These are phyloP conservation scores for Onychomys leucogaster DNA, from an alignment of 2,797 vertebrate genomes.

Conservation along the genomic window DNA sequence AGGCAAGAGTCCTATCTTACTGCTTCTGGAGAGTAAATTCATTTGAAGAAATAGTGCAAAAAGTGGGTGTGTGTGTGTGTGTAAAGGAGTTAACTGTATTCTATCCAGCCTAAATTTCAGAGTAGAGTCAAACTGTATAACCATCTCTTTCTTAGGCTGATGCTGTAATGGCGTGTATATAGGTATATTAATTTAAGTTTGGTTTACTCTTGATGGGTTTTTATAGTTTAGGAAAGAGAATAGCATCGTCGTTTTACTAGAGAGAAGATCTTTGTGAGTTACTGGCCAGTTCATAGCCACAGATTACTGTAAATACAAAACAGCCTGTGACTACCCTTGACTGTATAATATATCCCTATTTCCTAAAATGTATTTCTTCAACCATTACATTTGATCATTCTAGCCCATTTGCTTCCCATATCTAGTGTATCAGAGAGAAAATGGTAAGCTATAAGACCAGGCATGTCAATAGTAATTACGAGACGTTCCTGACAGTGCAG, in stretches of 20 bases:
- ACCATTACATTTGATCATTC: conserved; percentile 73
- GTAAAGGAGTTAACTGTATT: conserved; percentile 76
- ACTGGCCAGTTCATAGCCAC: conserved; percentile 82
- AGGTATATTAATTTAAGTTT: conserved; percentile 79
- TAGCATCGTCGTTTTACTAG: conserved; percentile 86
- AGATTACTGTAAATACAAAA: conserved; percentile 86
- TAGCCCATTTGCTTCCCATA: conserved; percentile 64
- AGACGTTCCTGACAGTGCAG: conserved; percentile 6
- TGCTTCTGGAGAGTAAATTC: conserved; percentile 84
- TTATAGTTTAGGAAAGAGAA: conserved; percentile 86
- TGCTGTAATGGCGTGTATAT: conserved; percentile 72
- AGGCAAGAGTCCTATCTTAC: conserved; percentile 77
- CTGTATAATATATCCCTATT: conserved; percentile 27
- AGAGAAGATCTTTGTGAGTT: conserved; percentile 85
- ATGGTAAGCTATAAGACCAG: conserved; percentile 71
- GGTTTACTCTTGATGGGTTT: conserved; percentile 82
- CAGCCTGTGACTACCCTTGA: conserved; percentile 47
- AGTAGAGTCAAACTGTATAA: conserved; percentile 62
- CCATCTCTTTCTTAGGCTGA: conserved; percentile 64
- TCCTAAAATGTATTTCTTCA: conserved; percentile 74
- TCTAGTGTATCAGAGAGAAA: conserved; percentile 62
- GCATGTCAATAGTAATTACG: conserved; percentile 76
- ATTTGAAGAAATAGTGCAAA: conserved; percentile 81
- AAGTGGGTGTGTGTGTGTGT: conserved; percentile 37
- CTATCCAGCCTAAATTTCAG: conserved; percentile 39